These are phyloP conservation scores for Falco cherrug DNA, from an alignment of 2,797 vertebrate genomes.

Conservation along the genomic window DNA sequence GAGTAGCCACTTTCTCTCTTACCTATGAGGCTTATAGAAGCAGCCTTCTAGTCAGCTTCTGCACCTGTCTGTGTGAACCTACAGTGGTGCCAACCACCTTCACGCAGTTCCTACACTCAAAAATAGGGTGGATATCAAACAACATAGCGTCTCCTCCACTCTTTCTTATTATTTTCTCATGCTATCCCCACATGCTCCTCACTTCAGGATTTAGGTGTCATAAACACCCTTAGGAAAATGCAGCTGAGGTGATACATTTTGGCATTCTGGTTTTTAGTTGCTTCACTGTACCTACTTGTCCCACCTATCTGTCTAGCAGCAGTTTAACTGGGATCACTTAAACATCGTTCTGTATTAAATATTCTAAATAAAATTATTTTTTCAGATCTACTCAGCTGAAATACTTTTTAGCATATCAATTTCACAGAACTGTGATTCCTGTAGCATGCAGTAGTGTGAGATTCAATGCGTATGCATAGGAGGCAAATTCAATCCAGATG, in stretches of 20 bases:
- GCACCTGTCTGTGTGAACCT: not conserved
- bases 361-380: not conserved
- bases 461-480: not conserved
- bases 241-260: not conserved
- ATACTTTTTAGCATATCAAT: not conserved
- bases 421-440: not conserved
- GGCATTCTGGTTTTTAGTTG: not conserved
- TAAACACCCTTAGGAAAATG: not conserved
- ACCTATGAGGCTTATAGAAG: not conserved
- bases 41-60: not conserved
- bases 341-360: not conserved
- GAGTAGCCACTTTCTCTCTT: not conserved
- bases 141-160: not conserved
- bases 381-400: not conserved
- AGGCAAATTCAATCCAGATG: not conserved
- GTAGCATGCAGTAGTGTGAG: not conserved
- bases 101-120: not conserved
- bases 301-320: not conserved
- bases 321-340: not conserved
- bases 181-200: not conserved
- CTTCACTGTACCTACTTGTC: not conserved
- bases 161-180: not conserved
- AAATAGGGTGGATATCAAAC: not conserved
- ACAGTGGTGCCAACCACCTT: not conserved
- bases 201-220: not conserved